phyloP scores from a whole-genome alignment of 23 tunicate species.

The Trididemnum clinides region DNA sequence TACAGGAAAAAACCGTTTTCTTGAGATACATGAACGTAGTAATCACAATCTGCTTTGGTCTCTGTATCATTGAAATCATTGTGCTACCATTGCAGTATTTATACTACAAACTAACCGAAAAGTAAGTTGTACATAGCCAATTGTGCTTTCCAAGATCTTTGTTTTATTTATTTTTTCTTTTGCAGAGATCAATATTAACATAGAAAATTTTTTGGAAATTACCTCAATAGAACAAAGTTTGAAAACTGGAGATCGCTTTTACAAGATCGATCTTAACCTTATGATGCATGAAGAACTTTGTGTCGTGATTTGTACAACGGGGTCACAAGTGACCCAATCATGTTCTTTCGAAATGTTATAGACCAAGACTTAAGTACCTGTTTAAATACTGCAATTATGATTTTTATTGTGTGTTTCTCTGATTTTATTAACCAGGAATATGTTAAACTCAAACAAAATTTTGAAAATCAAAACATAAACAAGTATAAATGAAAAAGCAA shows the following conservation, averaged over 20 bases:
- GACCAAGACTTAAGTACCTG: not conserved
- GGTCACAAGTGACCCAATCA: no score
- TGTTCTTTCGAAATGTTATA: not conserved
- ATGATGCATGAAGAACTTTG: not conserved
- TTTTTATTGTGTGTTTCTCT: no score
- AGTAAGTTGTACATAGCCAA: no score
- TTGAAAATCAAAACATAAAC: not conserved
- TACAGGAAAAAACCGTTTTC: conserved; percentile 48
- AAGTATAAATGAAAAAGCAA: not conserved
- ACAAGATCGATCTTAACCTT: no score
- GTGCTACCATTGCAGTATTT: not conserved
- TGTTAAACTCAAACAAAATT: no score
- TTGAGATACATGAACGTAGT: conserved; percentile 52
- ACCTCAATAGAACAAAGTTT: no score
- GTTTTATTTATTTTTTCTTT: no score
- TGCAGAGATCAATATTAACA: no score
- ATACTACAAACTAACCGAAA: not conserved
- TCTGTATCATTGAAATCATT: conserved; percentile 18
- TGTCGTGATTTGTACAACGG: not conserved
- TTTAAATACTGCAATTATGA: not conserved
- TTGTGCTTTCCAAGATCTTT: no score
- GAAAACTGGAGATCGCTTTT: no score
- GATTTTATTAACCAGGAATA: no score
- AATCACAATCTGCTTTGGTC: conserved; percentile 30
- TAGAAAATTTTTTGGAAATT: no score